Percentiles rank a stretch among this genome's conserved stretches.
Conservation (phyloP, 1,140 invertebrate species). For the Halictus rubicundus region DNA sequence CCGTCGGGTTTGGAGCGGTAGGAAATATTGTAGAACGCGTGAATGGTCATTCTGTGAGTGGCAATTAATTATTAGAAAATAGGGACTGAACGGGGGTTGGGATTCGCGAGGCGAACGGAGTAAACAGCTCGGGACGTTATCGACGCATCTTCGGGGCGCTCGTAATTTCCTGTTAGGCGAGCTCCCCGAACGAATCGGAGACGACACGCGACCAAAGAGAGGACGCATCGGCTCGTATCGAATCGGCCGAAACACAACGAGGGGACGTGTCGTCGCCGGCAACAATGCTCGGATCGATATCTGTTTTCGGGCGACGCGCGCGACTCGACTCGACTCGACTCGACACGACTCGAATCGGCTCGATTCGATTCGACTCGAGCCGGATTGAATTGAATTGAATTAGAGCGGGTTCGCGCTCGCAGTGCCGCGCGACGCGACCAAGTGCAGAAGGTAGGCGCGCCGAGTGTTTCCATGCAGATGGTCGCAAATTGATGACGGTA, state of each 20-base stretch:
- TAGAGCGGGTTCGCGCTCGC: too few relatives aligned
- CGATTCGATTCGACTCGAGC: neutral
- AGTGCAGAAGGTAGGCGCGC: slow-evolving; percentile 14
- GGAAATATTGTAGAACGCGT: too few relatives aligned
- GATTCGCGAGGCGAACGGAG: neutral
- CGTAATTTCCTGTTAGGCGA: slow-evolving; percentile 43
- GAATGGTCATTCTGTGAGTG: neutral
- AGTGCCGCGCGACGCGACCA: neutral
- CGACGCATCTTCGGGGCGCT: slow-evolving; percentile 1
- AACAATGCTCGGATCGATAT: slow-evolving; percentile 36
- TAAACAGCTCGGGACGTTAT: neutral
- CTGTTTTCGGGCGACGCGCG: slow-evolving; percentile 28
- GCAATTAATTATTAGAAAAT: neutral
- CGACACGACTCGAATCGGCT: neutral
- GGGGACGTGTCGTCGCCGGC: neutral
- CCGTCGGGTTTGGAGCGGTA: too few relatives aligned
- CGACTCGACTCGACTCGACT: neutral
- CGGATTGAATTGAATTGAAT: neutral
- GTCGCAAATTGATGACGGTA: slow-evolving; percentile 54
- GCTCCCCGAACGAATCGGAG: slow-evolving; percentile 13
- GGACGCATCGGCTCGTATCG: slow-evolving; percentile 10
- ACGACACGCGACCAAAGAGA: neutral
- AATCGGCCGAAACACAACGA: slow-evolving; percentile 20
- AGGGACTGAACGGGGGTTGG: too few relatives aligned
- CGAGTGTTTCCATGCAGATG: neutral